Conservation (phyloP, 2,113 vertebrate genomes). For the Anser brachyrhynchus region DNA sequence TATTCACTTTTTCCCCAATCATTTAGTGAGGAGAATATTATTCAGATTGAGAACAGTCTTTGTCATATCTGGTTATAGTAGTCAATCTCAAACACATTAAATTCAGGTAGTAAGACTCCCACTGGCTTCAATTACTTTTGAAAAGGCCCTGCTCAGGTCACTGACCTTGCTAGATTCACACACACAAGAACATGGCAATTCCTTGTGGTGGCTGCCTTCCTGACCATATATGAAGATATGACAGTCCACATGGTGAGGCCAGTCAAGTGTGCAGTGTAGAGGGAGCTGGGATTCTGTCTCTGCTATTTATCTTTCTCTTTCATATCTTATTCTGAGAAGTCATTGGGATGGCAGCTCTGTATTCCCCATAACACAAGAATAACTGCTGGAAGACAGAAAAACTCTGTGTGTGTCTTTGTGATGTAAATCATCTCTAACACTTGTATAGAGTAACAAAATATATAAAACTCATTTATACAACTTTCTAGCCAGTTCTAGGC, state of each 20-base stretch:
- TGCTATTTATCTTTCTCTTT: not conserved
- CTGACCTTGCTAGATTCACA: not conserved
- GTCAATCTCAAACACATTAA: not conserved
- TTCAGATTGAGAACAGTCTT: not conserved
- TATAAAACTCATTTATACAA: not conserved
- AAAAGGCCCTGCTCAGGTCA: not conserved
- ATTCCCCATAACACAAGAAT: not conserved
- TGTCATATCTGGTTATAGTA: not conserved
- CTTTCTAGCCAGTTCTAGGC: not conserved
- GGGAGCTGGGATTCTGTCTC: not conserved
- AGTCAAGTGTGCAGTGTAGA: not conserved
- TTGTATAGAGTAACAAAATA: not conserved
- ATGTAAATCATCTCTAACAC: not conserved
- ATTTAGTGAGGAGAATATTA: not conserved
- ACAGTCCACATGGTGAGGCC: not conserved
- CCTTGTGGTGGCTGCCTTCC: not conserved
- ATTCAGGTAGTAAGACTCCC: not conserved
- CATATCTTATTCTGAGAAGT: not conserved
- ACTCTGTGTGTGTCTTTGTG: not conserved
- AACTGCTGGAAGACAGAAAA: not conserved
- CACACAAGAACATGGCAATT: not conserved
- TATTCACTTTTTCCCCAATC: not conserved
- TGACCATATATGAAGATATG: fast-evolving
- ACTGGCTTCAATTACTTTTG: not conserved
- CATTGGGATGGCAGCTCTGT: not conserved